A percentile compares a stretch with the other conserved stretches of the same genome.
phyloP scores from a whole-genome alignment of 2,113 vertebrate genomes.

The Ceratotherium simum region DNA sequence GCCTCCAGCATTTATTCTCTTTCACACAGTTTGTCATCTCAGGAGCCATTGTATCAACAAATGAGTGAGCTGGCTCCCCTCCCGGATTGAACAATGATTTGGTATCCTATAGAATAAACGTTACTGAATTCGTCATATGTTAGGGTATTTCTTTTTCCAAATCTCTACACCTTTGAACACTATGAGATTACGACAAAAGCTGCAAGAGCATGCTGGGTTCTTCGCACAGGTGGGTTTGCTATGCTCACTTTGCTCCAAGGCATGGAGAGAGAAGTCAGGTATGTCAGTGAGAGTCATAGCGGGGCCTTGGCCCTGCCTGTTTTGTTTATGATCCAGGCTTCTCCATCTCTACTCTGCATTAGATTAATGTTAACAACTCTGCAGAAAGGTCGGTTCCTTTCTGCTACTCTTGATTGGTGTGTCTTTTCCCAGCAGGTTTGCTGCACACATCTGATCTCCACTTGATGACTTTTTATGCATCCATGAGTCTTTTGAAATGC shows the following conservation, averaged over 20 bases:
- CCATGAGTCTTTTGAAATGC: not conserved
- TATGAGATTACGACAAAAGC: not conserved
- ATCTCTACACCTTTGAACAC: not conserved
- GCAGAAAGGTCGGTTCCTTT: not conserved
- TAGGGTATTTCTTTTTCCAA: not conserved
- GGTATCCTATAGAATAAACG: not conserved
- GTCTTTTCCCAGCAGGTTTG: not conserved
- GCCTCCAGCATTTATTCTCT: accelerated
- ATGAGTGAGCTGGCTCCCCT: accelerated
- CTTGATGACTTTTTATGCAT: not conserved
- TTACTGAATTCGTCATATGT: not conserved
- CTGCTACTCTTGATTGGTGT: not conserved
- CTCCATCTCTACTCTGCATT: not conserved
- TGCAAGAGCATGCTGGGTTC: not conserved
- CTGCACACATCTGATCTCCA: not conserved
- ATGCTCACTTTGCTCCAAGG: not conserved
- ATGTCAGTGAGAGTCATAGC: accelerated
- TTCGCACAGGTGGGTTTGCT: not conserved
- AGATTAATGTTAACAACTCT: not conserved
- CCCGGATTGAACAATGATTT: not conserved
- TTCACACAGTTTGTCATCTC: not conserved
- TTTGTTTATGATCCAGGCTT: not conserved
- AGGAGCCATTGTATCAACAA: not conserved
- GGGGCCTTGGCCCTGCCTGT: not conserved
- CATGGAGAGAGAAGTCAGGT: not conserved